phyloP scores from a whole-genome alignment of 35 echinoderm and acorn worm genomes.

The Heliocidaris tuberculata region DNA sequence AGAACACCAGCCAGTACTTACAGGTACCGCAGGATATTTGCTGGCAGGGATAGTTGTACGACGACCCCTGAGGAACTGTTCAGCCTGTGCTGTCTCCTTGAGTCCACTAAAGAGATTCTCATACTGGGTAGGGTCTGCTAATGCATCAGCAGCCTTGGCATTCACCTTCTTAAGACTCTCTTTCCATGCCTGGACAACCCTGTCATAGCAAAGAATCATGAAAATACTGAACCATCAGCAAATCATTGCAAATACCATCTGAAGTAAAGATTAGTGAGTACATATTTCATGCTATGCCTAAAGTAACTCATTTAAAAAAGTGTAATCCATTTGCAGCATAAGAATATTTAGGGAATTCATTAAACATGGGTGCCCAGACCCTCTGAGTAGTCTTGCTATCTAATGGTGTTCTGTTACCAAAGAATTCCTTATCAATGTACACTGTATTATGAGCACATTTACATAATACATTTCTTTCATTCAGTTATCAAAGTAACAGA shows the following conservation, averaged over 20 bases:
- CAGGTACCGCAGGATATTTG: slow-evolving; percentile 68
- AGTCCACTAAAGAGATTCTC: slow-evolving; percentile 93
- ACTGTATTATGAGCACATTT: too few species aligned
- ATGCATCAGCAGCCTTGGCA: slow-evolving; percentile 81
- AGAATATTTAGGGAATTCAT: too few species aligned
- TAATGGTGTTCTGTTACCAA: too few species aligned
- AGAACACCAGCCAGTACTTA: slow-evolving; percentile 45
- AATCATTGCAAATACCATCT: not conserved
- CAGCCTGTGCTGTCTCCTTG: slow-evolving; percentile 72
- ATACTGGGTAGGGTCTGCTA: slow-evolving; percentile 95
- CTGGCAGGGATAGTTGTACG: slow-evolving; percentile 60
- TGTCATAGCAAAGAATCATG: slow-evolving; percentile 22
- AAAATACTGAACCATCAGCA: not conserved
- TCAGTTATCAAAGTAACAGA: too few species aligned
- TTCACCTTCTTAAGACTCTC: slow-evolving; percentile 83
- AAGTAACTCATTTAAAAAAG: too few species aligned
- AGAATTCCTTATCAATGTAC: too few species aligned
- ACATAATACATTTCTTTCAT: too few species aligned
- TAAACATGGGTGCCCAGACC: too few species aligned
- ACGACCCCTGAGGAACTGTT: slow-evolving; percentile 65
- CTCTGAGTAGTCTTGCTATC: too few species aligned
- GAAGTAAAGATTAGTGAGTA: not conserved
- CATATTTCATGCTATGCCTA: not conserved
- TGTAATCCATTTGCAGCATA: too few species aligned
- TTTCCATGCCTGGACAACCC: slow-evolving; percentile 91